Evolutionary conservation across 92 coral and sea anemone species (phyloP).

Genomic region (Heteractis magnifica): DNA sequence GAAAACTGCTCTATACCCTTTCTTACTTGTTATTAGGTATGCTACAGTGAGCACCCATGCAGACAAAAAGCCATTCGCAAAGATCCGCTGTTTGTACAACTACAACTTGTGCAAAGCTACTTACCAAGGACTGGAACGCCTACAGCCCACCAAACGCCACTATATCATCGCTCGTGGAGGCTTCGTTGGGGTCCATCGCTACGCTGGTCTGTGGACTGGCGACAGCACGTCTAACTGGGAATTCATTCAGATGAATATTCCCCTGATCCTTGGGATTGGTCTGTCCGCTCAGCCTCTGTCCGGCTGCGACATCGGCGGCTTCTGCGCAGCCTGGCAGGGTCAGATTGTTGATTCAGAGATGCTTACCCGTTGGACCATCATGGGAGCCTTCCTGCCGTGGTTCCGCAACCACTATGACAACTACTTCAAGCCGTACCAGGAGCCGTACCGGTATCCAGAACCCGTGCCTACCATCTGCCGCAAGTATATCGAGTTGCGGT

Average conservation of each 20-base stretch:
- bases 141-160: conserved; percentile 59
- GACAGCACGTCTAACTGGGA: conserved; percentile 83
- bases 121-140: conserved; percentile 60
- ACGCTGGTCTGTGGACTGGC: conserved; percentile 78
- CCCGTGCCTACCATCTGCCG: conserved; percentile 79
- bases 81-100: conserved; percentile 70
- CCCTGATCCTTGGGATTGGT: conserved; percentile 65
- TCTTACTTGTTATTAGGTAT: too few species aligned
- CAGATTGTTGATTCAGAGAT: conserved; percentile 73
- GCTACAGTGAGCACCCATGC: conserved; percentile 21
- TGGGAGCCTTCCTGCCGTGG: conserved; percentile 83
- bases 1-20: neutral
- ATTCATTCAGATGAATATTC: conserved; percentile 69
- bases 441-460: conserved; percentile 63
- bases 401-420: conserved; percentile 80
- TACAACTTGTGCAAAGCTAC: conserved; percentile 73
- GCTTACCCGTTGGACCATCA: conserved; percentile 74
- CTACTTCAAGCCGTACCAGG: conserved; percentile 71
- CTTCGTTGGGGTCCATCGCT: conserved; percentile 73
- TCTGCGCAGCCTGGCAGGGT: conserved; percentile 58
- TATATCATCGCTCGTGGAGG: conserved; percentile 80
- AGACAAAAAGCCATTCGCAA: conserved; percentile 70
- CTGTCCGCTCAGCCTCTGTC: conserved; percentile 75
- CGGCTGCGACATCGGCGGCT: conserved; percentile 78
- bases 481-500: conserved; percentile 78